Conservation (phyloP, 2,113 vertebrate genomes). For the Galeopterus variegatus region DNA sequence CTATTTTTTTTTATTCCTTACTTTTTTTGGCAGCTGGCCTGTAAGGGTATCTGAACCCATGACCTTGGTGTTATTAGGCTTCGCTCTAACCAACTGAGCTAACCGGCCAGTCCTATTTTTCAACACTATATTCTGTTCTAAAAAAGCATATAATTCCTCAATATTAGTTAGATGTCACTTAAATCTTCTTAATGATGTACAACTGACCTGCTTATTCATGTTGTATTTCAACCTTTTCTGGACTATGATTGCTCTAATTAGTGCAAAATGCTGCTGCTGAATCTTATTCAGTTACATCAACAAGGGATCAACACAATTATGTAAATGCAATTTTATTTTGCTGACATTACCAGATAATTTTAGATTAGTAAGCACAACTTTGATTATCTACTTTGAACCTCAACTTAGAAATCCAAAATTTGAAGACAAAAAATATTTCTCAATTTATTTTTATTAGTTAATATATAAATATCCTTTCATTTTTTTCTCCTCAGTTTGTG, state of each 20-base stretch:
- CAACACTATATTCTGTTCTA: background rate
- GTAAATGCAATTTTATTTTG: slow-evolving; percentile 60
- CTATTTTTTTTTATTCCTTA: background rate
- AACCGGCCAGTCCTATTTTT: background rate
- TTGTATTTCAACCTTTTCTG: background rate
- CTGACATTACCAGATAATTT: slow-evolving; percentile 30
- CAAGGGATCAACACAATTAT: slow-evolving; percentile 44
- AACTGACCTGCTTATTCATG: background rate
- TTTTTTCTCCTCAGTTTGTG: background rate
- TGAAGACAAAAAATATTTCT: background rate
- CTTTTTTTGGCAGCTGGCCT: too few relatives aligned
- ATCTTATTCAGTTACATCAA: slow-evolving; percentile 33
- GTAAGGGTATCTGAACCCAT: too few relatives aligned
- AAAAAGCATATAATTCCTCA: background rate
- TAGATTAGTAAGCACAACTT: background rate
- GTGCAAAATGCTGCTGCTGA: slow-evolving; percentile 32
- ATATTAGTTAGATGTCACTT: slow-evolving; percentile 44
- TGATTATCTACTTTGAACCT: slow-evolving; percentile 8
- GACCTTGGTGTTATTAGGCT: too few relatives aligned
- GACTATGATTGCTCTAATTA: background rate
- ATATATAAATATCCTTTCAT: background rate
- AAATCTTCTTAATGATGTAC: slow-evolving; percentile 30
- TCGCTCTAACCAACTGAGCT: too few relatives aligned
- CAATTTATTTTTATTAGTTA: background rate
- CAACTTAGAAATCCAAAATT: slow-evolving; percentile 15